Evolutionary conservation across 2,888 invertebrate species (phyloP), one percentile per base, ranked within the genome.

Genomic region (Drosophila emarginata): DNA sequence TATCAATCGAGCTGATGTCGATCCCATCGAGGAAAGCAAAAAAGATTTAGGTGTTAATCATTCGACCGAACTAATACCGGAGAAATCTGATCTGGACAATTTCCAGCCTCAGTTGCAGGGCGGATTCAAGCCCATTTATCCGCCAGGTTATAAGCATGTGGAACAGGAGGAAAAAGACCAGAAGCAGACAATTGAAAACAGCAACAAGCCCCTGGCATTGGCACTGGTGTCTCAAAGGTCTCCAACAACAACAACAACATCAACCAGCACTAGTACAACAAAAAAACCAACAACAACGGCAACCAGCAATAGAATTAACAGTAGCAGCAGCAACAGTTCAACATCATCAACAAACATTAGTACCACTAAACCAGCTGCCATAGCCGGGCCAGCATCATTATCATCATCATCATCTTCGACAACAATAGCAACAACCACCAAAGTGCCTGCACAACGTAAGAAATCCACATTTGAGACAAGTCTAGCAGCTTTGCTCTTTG

Each of bases 81-180:
- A 87, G 4, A 93, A 92, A 63, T 92, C 95, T 77, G 94, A 95
- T 80, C 92, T 94, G 4, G 94, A 95, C 76, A 94, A 93, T 76
- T 95, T 95, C 77, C 94, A 94, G 74, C 95, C 95, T 0, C 94
- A 95, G 78, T 89, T 95, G 15, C 94, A 94, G 76, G 94, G 95
- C 3, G 95, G 95, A 0, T 95, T 95, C 78, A 94, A 94, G 79
- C 95, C 95, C 0, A 94, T 95, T 61, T 96, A 96, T 87, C 91
- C 92, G 32, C 89, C 91, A 0, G 90, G 89, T 26, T 91, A 91
- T 61, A 80, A 80, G 59, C 78, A 81, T 1, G 78, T 84, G 2
- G 87, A 87, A 4, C 80, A 80, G 15, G 67, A 77, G 3, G 77
- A 83, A 11, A 79, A 78, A 36, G 71, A 64, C 2, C 57, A 61